A percentile compares a stretch with the other conserved stretches of the same genome.
Conservation (phyloP, 2,888 invertebrate species). For the Callyntrura guangdongensis region DNA sequence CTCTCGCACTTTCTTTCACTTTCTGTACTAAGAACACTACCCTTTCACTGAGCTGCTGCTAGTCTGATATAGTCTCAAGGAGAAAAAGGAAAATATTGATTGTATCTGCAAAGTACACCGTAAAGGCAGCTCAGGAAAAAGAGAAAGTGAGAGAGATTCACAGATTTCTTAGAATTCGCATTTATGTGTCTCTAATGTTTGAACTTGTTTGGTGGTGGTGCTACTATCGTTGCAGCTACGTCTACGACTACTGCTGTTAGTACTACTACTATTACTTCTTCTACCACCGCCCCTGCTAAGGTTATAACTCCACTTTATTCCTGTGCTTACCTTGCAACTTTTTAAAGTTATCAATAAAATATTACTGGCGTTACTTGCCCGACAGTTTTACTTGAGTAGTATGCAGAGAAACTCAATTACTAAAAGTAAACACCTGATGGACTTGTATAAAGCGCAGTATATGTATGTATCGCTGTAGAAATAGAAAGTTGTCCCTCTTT, state of each 20-base stretch:
- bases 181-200: conserved; percentile 26
- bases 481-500: too few species aligned
- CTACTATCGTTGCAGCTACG: neutral
- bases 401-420: conserved; percentile 10
- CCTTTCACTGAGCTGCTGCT: neutral
- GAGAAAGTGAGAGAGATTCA: neutral
- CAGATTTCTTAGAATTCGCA: conserved; percentile 8
- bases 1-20: too few species aligned
- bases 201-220: neutral
- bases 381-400: neutral
- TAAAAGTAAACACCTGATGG: conserved; percentile 19
- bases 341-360: conserved; percentile 2
- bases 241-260: neutral
- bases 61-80: neutral
- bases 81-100: conserved; percentile 16
- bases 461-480: neutral
- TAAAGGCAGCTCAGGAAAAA: neutral
- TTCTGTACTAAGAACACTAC: neutral
- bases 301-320: conserved; percentile 22
- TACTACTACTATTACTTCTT: too few species aligned
- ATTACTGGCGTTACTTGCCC: neutral
- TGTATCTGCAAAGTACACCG: conserved; percentile 8
- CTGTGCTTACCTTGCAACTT: conserved; percentile 22
- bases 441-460: neutral
- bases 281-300: too few species aligned